phyloP scores from a whole-genome alignment of 2,797 vertebrate genomes.

The Muscicapa striata region DNA sequence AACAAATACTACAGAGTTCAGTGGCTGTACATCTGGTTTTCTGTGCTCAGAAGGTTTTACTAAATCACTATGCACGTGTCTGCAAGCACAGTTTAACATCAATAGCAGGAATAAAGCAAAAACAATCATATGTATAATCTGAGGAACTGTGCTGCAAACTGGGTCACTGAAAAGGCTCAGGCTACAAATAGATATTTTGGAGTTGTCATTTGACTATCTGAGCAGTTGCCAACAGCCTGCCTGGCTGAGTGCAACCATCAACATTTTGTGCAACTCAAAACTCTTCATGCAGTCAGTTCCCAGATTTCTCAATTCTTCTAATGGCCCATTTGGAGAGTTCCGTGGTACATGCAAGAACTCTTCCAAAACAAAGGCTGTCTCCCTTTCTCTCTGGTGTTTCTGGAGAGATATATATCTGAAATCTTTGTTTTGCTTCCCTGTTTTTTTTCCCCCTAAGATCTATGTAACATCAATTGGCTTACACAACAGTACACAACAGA shows the following conservation, averaged over 20 bases:
- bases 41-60: not conserved
- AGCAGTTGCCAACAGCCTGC: not conserved
- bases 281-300: not conserved
- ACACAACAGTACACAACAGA: not conserved
- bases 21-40: not conserved
- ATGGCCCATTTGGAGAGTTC: not conserved
- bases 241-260: not conserved
- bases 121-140: rapidly evolving
- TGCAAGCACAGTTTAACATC: not conserved
- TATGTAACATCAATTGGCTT: not conserved
- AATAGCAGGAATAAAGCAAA: not conserved
- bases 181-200: not conserved
- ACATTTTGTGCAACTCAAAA: not conserved
- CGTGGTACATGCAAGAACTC: not conserved
- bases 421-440: not conserved
- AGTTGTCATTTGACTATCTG: not conserved
- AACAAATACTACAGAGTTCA: not conserved
- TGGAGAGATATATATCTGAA: not conserved
- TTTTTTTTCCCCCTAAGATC: not conserved
- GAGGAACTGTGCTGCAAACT: not conserved
- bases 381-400: not conserved
- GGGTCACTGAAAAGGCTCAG: not conserved
- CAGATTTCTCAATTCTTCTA: not conserved
- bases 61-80: not conserved
- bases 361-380: not conserved